Base-by-base conservation (phyloP, 2,888 invertebrate species). In the Dendrolimus pini region DNA sequence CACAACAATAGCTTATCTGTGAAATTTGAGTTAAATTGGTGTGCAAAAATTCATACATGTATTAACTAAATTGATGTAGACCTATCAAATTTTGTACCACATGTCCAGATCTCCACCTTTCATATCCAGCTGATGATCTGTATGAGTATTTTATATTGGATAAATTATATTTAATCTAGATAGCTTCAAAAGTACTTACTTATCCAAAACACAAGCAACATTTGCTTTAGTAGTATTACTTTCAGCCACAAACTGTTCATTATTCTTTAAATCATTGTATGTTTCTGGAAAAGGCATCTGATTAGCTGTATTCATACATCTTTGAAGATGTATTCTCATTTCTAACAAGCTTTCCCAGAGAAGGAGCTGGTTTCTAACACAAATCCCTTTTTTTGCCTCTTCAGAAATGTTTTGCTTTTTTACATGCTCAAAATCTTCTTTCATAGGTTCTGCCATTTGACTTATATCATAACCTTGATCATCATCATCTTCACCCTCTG, bases 271-370 rank as follows among this genome's bases (percentile, higher is more conserved):
- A 55, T 85, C 70, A 9, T 82, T 72, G 68, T 93, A 93, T 7
- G 75, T 76, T 8, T 93, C 91, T 18, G 84, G 76, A 67, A 95
- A 93, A 0, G 98, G 98, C 83, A 98, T 91, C 75, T 94, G 94
- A 80, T 98, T 98, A 0, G 95, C 93, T 12, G 93, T 92, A 54
- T 92, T 85, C 57, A 97, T 78, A 70, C 95, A 93, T 78, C 97
- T 96, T 79, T 98, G 98, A 41, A 98, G 82, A 74, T 96, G 95
- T 68, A 98, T 98, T 65, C 98, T 92, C 76, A 95, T 92, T 84
- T 98, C 97, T 41, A 98, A 78, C 7, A 98, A 79, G 58, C 93
- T 94, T 78, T 98, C 98, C 97, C 97, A 98, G 1, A 97, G 75
- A 53, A 92, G 85, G 41, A 96, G 77, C 75, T 96, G 95, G 69